A percentile compares a stretch with the other conserved stretches of the same genome.
Conservation (phyloP, 2,888 invertebrate genomes). For the Macrosiphum euphorbiae region DNA sequence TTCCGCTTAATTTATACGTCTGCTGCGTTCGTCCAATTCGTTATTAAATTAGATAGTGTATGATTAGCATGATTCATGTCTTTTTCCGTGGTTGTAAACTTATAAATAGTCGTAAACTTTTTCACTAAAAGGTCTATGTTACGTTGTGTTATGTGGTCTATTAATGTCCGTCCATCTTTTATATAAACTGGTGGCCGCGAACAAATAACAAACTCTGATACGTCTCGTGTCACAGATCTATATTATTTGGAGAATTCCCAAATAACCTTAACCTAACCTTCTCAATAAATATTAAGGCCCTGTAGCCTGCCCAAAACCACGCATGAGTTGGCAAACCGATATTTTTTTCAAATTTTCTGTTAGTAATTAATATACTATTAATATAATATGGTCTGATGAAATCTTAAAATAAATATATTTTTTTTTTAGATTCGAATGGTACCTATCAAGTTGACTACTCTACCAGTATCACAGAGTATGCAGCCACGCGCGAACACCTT, state of each 20-base stretch:
- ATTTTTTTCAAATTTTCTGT: not conserved
- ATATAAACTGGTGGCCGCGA: not conserved
- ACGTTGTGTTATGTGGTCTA: constrained; percentile 20
- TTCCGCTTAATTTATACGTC: constrained; percentile 47
- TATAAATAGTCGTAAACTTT: constrained; percentile 55
- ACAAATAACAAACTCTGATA: constrained; percentile 19
- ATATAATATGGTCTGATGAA: not conserved
- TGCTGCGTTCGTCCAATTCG: constrained; percentile 41
- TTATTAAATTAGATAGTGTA: constrained; percentile 29
- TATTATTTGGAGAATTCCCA: constrained; percentile 47
- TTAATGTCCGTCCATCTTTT: constrained; percentile 20
- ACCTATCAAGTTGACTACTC: too few relatives aligned
- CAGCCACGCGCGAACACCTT: too few relatives aligned
- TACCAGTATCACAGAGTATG: too few relatives aligned
- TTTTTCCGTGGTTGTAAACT: constrained; percentile 41
- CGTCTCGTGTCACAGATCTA: not conserved
- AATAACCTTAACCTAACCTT: constrained; percentile 53
- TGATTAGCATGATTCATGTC: constrained; percentile 36
- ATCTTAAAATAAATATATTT: not conserved
- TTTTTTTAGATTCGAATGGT: not conserved
- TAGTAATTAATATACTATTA: not conserved
- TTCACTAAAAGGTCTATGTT: constrained; percentile 39
- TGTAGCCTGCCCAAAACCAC: not conserved
- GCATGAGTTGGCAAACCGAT: not conserved
- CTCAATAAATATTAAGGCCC: constrained; percentile 20